Conservation (phyloP, 37 sponge, comb jelly and placozoan species). For the Geodia barretti region DNA sequence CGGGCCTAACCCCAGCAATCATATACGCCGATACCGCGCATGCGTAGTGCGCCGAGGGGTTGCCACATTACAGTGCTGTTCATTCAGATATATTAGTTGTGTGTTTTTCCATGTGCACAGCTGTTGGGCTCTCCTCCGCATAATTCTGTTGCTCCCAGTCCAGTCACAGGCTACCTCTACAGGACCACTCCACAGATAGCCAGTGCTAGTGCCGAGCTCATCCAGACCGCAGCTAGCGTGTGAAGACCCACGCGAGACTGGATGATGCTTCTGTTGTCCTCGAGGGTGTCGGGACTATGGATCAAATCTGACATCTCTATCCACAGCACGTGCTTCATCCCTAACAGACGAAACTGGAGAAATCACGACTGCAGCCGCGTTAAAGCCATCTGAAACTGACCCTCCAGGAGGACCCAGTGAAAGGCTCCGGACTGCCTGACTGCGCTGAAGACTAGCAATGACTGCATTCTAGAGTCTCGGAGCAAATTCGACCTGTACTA, state of each 20-base stretch:
- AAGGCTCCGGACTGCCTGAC: background rate
- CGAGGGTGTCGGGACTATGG: slow-evolving; percentile 39
- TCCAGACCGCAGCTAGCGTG: slow-evolving; percentile 31
- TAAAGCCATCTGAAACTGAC: background rate
- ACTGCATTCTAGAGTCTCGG: background rate
- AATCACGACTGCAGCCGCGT: background rate
- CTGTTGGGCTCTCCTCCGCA: slow-evolving; percentile 27
- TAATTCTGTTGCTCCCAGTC: slow-evolving; percentile 43
- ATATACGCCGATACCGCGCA: too few species aligned
- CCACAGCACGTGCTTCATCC: background rate
- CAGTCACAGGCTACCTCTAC: background rate
- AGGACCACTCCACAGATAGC: slow-evolving; percentile 32
- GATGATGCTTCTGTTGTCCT: slow-evolving; percentile 73
- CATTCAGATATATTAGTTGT: too few species aligned
- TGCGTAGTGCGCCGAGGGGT: too few species aligned
- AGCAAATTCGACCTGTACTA: slow-evolving; percentile 48
- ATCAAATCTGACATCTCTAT: background rate
- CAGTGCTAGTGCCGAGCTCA: slow-evolving; percentile 51
- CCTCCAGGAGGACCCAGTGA: too few species aligned
- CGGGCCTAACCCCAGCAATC: too few species aligned
- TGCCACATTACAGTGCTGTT: too few species aligned
- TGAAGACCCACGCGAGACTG: slow-evolving; percentile 61
- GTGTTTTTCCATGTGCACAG: slow-evolving; percentile 31
- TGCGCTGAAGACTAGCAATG: background rate
- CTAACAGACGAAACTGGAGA: background rate